A percentile compares a stretch with the other conserved stretches of the same genome.
phyloP scores from a whole-genome alignment of 35 echinoderm and acorn worm species.

The Apostichopus parvimensis region DNA sequence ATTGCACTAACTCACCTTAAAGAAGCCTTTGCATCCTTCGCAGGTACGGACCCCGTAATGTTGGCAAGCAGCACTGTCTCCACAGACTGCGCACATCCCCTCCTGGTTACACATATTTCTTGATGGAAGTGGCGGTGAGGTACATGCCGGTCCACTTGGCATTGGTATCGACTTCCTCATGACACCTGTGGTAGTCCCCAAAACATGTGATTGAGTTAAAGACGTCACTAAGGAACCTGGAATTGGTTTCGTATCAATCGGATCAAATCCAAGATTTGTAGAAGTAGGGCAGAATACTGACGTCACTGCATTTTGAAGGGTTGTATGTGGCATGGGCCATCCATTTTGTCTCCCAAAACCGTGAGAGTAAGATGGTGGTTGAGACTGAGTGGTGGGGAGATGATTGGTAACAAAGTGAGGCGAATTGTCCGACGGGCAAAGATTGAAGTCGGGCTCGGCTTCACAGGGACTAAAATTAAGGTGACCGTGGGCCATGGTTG shows the following conservation, averaged over 20 bases:
- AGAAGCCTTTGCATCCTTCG: constrained; percentile 99
- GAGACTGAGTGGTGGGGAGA: constrained; percentile 54
- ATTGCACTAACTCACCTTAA: constrained; percentile 80
- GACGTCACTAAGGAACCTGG: constrained; percentile 42
- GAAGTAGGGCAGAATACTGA: constrained; percentile 45
- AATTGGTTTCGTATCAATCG: constrained; percentile 60
- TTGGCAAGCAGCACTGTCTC: constrained; percentile 98
- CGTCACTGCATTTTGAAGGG: constrained; percentile 45
- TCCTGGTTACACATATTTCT: constrained; percentile 71
- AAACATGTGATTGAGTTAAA: not conserved
- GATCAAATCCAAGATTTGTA: constrained; percentile 35
- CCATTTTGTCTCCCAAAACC: constrained; percentile 46
- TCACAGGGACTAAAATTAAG: constrained; percentile 36
- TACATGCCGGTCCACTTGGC: constrained; percentile 34
- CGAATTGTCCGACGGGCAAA: constrained; percentile 41
- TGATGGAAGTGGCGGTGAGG: constrained; percentile 57
- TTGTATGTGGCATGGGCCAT: constrained; percentile 62
- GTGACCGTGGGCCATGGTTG: constrained; percentile 44
- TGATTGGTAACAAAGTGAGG: constrained; percentile 50
- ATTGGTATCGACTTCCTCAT: constrained; percentile 54
- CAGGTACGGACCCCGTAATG: constrained; percentile 98
- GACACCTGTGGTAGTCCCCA: not conserved
- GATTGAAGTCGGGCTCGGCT: not conserved
- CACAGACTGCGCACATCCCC: constrained; percentile 94
- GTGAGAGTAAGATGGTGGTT: constrained; percentile 40